Evolutionary conservation across 2,888 invertebrate species (phyloP).

Genomic region (Idaea aversata): DNA sequence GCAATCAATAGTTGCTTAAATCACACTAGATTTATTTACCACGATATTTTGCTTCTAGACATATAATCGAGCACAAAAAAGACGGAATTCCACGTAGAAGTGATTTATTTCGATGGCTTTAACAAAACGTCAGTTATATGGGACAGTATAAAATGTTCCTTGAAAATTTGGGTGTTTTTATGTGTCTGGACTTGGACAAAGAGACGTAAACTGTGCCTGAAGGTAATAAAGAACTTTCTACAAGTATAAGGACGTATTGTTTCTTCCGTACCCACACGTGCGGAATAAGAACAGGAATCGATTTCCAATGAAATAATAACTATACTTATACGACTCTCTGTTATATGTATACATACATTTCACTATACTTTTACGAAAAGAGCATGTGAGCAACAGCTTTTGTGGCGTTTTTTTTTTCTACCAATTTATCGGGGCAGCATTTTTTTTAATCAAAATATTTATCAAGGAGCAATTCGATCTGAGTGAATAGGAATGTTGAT

Average conservation of each 20-base stretch:
- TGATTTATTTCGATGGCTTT: slow-evolving; percentile 24
- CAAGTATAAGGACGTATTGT: slow-evolving; percentile 47
- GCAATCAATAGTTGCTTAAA: too few relatives aligned
- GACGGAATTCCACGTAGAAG: slow-evolving; percentile 14
- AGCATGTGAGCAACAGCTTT: too few relatives aligned
- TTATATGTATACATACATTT: neutral
- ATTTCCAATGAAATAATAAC: slow-evolving; percentile 13
- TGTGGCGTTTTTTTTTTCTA: slow-evolving; percentile 2
- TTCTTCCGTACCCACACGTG: slow-evolving; percentile 50
- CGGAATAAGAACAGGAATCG: slow-evolving; percentile 50
- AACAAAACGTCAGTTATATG: slow-evolving; percentile 52
- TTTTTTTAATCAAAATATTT: neutral
- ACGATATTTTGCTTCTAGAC: neutral
- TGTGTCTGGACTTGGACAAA: slow-evolving; percentile 69
- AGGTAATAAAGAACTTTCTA: slow-evolving; percentile 59
- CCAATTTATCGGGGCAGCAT: slow-evolving; percentile 9
- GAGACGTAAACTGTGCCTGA: slow-evolving; percentile 58
- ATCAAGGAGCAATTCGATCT: neutral
- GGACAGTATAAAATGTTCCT: slow-evolving; percentile 49
- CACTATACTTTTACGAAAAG: too few relatives aligned
- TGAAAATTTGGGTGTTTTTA: slow-evolving; percentile 43
- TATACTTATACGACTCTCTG: neutral
- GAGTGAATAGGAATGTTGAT: neutral
- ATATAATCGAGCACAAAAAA: neutral
- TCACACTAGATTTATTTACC: too few relatives aligned